Conservation (phyloP, 1,140 invertebrate species). For the Habropoda laboriosa region DNA sequence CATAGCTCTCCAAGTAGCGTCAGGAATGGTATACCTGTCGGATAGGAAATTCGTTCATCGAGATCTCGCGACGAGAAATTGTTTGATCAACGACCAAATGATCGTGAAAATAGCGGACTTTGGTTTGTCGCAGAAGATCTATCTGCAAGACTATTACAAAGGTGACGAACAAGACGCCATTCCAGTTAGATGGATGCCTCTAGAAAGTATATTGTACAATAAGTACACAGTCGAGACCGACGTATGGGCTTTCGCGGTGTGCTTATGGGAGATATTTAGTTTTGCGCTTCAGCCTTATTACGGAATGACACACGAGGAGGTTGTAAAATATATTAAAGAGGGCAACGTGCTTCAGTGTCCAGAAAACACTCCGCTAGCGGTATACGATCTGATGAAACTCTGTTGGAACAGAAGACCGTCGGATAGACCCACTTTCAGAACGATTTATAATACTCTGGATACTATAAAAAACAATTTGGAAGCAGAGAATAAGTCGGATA, state of each 20-base stretch:
- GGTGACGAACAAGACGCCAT: slow-evolving; percentile 96
- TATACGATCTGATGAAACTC: slow-evolving; percentile 96
- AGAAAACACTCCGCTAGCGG: slow-evolving; percentile 93
- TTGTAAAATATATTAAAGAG: slow-evolving; percentile 95
- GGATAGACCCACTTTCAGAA: slow-evolving; percentile 91
- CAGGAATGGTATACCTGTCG: slow-evolving; percentile 97
- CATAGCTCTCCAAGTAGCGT: slow-evolving; percentile 92
- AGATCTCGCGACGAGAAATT: slow-evolving; percentile 97
- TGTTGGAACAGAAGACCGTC: slow-evolving; percentile 95
- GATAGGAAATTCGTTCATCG: slow-evolving; percentile 97
- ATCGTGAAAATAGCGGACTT: slow-evolving; percentile 98
- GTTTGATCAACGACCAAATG: slow-evolving; percentile 96
- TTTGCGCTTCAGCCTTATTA: slow-evolving; percentile 97
- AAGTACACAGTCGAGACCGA: slow-evolving; percentile 96
- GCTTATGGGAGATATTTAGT: slow-evolving; percentile 97
- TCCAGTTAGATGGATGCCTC: slow-evolving; percentile 97
- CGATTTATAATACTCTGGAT: slow-evolving; percentile 87
- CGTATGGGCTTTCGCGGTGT: slow-evolving; percentile 97
- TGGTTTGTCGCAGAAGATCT: slow-evolving; percentile 96
- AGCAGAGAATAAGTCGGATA: slow-evolving; percentile 75
- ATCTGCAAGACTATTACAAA: slow-evolving; percentile 95
- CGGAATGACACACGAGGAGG: slow-evolving; percentile 97
- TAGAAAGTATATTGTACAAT: slow-evolving; percentile 96
- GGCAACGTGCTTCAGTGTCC: slow-evolving; percentile 93
- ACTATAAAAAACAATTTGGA: slow-evolving; percentile 84